phyloP scores from a whole-genome alignment of 1,140 invertebrate genomes.

The Drosophila mauritiana region DNA sequence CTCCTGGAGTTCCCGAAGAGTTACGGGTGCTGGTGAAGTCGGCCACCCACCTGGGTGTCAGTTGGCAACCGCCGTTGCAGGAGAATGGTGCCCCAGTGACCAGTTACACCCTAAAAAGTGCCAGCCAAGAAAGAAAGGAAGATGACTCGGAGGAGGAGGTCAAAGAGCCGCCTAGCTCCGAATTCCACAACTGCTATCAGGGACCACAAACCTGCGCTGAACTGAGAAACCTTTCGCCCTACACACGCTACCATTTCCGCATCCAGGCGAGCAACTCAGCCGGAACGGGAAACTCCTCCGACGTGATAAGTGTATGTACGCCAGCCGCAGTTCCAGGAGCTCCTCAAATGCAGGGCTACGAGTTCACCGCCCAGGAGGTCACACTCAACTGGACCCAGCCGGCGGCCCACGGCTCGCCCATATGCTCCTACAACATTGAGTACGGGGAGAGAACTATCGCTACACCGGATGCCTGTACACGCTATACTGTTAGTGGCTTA shows the following conservation, averaged over 20 bases:
- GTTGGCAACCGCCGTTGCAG: conserved; percentile 90
- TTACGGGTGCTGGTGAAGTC: conserved; percentile 87
- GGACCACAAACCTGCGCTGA: conserved; percentile 87
- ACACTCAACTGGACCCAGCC: conserved; percentile 90
- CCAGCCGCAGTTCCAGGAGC: conserved; percentile 90
- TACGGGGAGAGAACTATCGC: conserved; percentile 87
- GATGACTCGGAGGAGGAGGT: conserved; percentile 84
- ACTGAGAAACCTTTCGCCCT: conserved; percentile 90
- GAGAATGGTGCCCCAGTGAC: conserved; percentile 91
- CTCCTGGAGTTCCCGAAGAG: conserved; percentile 88
- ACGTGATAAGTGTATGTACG: conserved; percentile 87
- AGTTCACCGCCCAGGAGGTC: conserved; percentile 88
- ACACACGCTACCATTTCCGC: conserved; percentile 91
- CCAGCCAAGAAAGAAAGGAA: conserved; percentile 85
- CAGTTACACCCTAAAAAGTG: conserved; percentile 91
- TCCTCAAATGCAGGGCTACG: conserved; percentile 87
- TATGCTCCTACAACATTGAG: conserved; percentile 91
- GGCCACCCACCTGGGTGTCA: conserved; percentile 88
- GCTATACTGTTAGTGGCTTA: conserved; percentile 86
- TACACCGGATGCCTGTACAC: conserved; percentile 86
- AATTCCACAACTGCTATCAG: conserved; percentile 86
- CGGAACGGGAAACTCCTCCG: conserved; percentile 90
- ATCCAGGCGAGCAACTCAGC: conserved; percentile 91
- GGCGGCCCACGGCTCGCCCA: conserved; percentile 88
- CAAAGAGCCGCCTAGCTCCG: conserved; percentile 86